Conservation (phyloP, 2,797 vertebrate species). For the Epinephelus malabaricus region DNA sequence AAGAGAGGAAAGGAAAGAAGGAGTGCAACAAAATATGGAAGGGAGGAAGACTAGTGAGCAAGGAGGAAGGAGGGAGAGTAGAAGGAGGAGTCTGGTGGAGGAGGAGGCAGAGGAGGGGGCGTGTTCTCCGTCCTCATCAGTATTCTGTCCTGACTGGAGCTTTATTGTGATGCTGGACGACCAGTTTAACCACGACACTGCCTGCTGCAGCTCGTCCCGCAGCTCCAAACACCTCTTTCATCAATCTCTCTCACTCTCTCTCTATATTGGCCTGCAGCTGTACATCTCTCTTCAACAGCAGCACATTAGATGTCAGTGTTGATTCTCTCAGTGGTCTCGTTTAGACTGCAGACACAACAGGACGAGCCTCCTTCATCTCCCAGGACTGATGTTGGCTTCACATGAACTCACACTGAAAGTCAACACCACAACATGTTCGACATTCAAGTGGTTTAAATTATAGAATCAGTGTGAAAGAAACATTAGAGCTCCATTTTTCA, state of each 20-base stretch:
- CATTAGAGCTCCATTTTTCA: background rate
- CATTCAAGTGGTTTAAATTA: background rate
- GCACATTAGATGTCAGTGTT: constrained; percentile 54
- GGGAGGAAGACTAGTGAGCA: constrained; percentile 1
- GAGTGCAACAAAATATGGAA: background rate
- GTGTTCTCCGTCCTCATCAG: constrained; percentile 61
- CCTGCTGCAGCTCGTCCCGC: constrained; percentile 48
- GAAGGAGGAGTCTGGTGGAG: constrained; percentile 25
- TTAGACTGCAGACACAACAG: constrained; percentile 35
- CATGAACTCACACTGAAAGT: background rate
- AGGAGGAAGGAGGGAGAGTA: background rate
- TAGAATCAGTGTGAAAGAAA: background rate
- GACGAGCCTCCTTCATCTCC: background rate
- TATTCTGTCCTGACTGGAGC: constrained; percentile 63
- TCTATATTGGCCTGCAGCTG: constrained; percentile 28
- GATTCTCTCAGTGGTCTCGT: constrained; percentile 37
- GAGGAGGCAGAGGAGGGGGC: background rate
- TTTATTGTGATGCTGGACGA: constrained; percentile 70
- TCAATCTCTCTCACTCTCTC: constrained; percentile 42
- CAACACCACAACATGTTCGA: background rate
- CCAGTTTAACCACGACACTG: constrained; percentile 54
- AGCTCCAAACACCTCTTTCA: constrained; percentile 46
- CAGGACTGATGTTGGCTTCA: constrained; percentile 11
- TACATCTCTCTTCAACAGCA: constrained; percentile 50
- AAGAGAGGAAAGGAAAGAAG: background rate